phyloP scores from a whole-genome alignment of 2,888 invertebrate genomes.

The Lymantria monacha region DNA sequence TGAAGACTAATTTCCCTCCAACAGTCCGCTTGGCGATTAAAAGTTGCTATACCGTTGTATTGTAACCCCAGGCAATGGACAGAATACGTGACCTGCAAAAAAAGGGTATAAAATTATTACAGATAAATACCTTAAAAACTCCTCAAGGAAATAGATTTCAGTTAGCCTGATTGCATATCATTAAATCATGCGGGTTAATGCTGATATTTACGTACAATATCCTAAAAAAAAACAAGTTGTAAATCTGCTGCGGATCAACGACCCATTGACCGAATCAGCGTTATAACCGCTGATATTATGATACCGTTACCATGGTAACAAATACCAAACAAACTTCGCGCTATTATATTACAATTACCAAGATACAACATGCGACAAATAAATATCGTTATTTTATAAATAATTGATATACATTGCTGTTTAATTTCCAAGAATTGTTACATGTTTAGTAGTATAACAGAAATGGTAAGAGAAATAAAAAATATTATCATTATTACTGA shows the following conservation, averaged over 20 bases:
- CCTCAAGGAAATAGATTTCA: background rate
- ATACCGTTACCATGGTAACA: conserved; percentile 65
- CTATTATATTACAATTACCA: conserved; percentile 10
- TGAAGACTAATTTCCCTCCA: too few species aligned
- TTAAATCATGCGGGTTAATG: conserved; percentile 13
- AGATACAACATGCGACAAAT: background rate
- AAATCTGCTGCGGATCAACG: conserved; percentile 57
- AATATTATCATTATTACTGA: too few species aligned
- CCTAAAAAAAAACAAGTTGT: conserved; percentile 26
- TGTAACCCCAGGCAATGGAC: too few species aligned
- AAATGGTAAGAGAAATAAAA: conserved; percentile 3
- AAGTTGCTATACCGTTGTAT: too few species aligned
- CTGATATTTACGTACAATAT: conserved; percentile 8
- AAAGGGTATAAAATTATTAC: too few species aligned
- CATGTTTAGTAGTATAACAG: background rate
- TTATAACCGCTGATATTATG: conserved; percentile 63
- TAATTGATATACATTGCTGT: conserved; percentile 6
- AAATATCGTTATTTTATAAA: background rate
- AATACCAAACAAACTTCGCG: conserved; percentile 49
- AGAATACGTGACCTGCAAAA: too few species aligned
- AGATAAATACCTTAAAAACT: too few species aligned
- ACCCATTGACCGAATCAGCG: conserved; percentile 61
- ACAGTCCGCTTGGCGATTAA: too few species aligned
- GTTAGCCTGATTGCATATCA: background rate
- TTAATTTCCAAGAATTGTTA: background rate